phyloP scores from a whole-genome alignment of 2,113 vertebrate species.

The Pyrgilauda ruficollis region DNA sequence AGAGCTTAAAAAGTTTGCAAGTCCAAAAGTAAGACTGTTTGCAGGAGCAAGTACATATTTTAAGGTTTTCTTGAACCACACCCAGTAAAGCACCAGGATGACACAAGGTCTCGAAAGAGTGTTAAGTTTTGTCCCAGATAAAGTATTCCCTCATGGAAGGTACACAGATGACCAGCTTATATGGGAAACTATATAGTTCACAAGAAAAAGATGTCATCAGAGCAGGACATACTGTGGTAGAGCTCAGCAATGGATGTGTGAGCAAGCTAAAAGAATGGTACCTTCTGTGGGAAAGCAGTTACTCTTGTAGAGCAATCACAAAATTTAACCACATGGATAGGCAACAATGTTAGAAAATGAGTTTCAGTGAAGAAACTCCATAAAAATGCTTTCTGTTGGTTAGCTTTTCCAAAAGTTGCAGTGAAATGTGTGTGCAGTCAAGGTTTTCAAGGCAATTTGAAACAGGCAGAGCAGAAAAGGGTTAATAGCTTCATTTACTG shows the following conservation, averaged over 20 bases:
- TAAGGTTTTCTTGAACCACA: not conserved
- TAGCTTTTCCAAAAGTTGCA: not conserved
- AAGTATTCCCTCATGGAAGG: not conserved
- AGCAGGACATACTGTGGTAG: not conserved
- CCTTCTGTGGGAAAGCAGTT: not conserved
- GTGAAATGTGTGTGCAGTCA: not conserved
- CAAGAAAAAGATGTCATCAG: not conserved
- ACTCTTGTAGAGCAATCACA: not conserved
- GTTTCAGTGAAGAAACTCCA: not conserved
- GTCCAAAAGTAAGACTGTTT: not conserved
- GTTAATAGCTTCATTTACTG: slow-evolving; percentile 22
- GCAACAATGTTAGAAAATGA: not conserved
- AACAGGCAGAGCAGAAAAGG: not conserved
- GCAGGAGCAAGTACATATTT: not conserved
- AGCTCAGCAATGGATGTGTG: not conserved
- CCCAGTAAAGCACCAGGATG: not conserved
- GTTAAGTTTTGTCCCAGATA: not conserved
- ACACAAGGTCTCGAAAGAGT: not conserved
- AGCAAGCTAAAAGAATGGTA: not conserved
- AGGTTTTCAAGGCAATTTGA: not conserved
- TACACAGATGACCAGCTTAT: not conserved
- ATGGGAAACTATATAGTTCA: not conserved
- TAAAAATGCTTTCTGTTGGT: not conserved
- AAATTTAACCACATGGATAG: not conserved
- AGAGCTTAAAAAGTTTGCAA: not conserved